Percentiles rank a stretch among this genome's conserved stretches.
phyloP scores from a whole-genome alignment of 1,140 invertebrate genomes.

The Drosophila insularis region DNA sequence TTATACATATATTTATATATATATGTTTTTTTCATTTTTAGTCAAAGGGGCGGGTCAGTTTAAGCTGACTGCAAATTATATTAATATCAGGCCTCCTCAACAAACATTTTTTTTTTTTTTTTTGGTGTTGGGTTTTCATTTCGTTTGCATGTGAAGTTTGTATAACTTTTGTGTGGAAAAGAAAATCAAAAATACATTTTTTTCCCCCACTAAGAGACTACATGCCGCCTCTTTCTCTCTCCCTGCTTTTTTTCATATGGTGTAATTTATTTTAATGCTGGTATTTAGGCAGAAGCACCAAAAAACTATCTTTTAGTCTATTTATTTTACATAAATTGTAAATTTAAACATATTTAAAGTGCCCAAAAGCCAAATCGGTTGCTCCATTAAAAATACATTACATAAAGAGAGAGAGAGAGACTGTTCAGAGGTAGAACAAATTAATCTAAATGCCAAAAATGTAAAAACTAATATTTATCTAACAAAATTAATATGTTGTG shows the following conservation, averaged over 20 bases:
- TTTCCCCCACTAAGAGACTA: background rate
- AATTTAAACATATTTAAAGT: constrained; percentile 78
- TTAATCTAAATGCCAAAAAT: constrained; percentile 69
- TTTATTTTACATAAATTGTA: constrained; percentile 73
- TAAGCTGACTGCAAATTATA: constrained; percentile 73
- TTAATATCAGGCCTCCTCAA: constrained; percentile 68
- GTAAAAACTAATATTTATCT: constrained; percentile 82
- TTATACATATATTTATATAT: too few relatives aligned
- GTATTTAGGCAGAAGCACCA: constrained; percentile 69
- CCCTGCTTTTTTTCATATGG: constrained; percentile 30
- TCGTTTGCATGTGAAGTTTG: constrained; percentile 54
- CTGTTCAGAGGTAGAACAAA: constrained; percentile 30
- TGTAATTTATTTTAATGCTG: constrained; percentile 81
- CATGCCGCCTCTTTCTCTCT: background rate
- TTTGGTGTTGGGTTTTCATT: constrained; percentile 22
- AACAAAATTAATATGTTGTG: constrained; percentile 80
- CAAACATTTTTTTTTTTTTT: constrained; percentile 61
- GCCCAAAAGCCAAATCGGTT: constrained; percentile 68
- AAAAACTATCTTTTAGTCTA: constrained; percentile 33
- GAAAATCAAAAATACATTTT: constrained; percentile 67
- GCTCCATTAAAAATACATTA: constrained; percentile 73
- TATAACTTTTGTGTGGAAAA: constrained; percentile 37
- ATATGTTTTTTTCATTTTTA: constrained; percentile 21
- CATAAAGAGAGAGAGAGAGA: background rate
- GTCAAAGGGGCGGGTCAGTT: constrained; percentile 25